Conservation (phyloP, 2,113 vertebrate species). For the Clarias batrachus region DNA sequence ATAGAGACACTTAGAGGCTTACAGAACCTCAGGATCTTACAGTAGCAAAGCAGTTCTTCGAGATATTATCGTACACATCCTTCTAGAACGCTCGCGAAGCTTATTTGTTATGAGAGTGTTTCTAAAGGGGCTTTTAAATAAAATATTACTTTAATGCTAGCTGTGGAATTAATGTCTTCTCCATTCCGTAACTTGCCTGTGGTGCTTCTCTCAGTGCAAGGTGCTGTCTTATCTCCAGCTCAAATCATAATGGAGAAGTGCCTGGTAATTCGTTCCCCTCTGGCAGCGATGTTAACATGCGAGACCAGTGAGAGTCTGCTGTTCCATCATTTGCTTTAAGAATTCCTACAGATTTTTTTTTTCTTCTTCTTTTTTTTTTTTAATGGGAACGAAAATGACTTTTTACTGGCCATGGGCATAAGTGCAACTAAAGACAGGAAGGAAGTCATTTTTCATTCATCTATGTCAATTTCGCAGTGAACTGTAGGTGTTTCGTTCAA, state of each 20-base stretch:
- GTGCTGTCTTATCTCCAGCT: constrained; percentile 26
- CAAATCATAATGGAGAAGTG: constrained; percentile 32
- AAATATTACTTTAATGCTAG: background rate
- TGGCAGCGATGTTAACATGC: constrained; percentile 42
- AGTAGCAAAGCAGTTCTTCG: background rate
- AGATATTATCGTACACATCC: background rate
- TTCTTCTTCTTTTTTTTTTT: background rate
- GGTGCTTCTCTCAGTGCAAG: constrained; percentile 14
- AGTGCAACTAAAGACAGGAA: constrained; percentile 9
- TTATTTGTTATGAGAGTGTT: constrained; percentile 4
- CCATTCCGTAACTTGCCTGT: background rate
- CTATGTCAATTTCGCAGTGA: constrained; percentile 5
- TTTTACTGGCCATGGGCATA: constrained; percentile 16
- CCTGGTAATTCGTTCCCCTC: constrained; percentile 26
- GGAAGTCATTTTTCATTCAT: constrained; percentile 17
- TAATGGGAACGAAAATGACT: constrained; percentile 7
- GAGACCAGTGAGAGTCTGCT: constrained; percentile 13
- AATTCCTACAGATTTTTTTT: constrained; percentile 34
- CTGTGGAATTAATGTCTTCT: background rate
- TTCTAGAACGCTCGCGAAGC: background rate
- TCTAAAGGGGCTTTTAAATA: constrained; percentile 1
- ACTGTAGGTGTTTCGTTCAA: constrained; percentile 11
- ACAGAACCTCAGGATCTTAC: background rate
- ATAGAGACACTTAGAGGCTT: background rate
- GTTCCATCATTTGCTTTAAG: constrained; percentile 16